Percentiles rank a stretch among this genome's conserved stretches.
Evolutionary conservation across 1,140 invertebrate genomes (phyloP).

Genomic region (Orius insidiosus): DNA sequence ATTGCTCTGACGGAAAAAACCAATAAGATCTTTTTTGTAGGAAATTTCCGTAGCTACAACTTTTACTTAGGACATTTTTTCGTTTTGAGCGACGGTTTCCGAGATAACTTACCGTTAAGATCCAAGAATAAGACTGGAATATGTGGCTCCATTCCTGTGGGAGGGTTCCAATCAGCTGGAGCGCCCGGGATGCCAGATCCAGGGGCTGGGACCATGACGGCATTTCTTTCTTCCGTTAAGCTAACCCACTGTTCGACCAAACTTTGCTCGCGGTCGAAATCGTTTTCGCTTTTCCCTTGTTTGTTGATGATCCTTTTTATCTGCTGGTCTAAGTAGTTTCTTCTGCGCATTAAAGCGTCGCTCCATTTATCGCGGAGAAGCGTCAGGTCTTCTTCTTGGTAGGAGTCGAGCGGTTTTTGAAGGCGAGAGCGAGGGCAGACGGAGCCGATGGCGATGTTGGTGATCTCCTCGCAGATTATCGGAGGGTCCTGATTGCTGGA

Average conservation of each 20-base stretch:
- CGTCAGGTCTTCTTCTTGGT: constrained; percentile 91
- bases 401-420: constrained; percentile 87
- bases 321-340: constrained; percentile 84
- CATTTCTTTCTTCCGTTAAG: constrained; percentile 91
- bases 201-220: constrained; percentile 83
- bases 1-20: too few species aligned
- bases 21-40: too few species aligned
- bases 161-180: constrained; percentile 81
- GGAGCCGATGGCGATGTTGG: constrained; percentile 74
- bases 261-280: constrained; percentile 82
- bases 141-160: constrained; percentile 85
- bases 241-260: constrained; percentile 92
- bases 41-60: too few species aligned
- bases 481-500: constrained; percentile 80
- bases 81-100: too few species aligned
- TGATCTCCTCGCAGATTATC: constrained; percentile 86
- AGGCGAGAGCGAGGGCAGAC: constrained; percentile 67
- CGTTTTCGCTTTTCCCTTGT: constrained; percentile 78
- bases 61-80: too few species aligned
- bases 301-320: constrained; percentile 61
- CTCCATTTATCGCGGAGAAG: constrained; percentile 82
- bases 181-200: constrained; percentile 93
- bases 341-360: constrained; percentile 66
- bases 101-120: constrained; percentile 69
- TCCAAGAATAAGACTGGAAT: constrained; percentile 95